Evolutionary conservation across 2,797 vertebrate species (phyloP).

Genomic region (Hydrolagus colliei): DNA sequence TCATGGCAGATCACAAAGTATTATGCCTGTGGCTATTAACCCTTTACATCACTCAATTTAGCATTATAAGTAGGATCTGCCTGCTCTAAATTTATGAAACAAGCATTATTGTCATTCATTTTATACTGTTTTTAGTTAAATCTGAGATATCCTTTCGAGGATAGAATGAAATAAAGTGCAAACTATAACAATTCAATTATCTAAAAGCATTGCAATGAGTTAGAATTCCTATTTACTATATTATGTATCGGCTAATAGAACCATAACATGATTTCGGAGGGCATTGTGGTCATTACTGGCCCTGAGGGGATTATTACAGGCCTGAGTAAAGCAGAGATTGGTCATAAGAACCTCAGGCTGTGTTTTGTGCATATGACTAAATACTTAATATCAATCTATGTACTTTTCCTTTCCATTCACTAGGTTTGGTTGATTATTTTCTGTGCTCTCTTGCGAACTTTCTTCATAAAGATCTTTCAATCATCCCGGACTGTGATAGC

Average conservation of each 20-base stretch:
- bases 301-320: background rate
- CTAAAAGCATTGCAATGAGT: background rate
- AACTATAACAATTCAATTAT: background rate
- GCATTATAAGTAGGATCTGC: background rate
- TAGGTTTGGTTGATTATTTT: background rate
- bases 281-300: conserved; percentile 3
- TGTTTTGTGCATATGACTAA: background rate
- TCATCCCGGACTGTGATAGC: background rate
- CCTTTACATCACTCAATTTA: background rate
- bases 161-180: background rate
- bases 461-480: background rate
- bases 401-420: background rate
- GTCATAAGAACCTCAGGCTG: background rate
- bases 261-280: conserved; percentile 1
- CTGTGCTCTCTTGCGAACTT: background rate
- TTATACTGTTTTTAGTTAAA: background rate
- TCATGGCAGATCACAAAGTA: background rate
- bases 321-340: background rate
- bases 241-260: background rate
- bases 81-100: background rate
- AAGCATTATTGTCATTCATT: background rate
- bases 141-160: background rate
- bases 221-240: conserved; percentile 4
- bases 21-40: background rate
- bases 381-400: conserved; percentile 3